phyloP scores from a whole-genome alignment of 2,888 invertebrate species.

The Tineola bisselliella region DNA sequence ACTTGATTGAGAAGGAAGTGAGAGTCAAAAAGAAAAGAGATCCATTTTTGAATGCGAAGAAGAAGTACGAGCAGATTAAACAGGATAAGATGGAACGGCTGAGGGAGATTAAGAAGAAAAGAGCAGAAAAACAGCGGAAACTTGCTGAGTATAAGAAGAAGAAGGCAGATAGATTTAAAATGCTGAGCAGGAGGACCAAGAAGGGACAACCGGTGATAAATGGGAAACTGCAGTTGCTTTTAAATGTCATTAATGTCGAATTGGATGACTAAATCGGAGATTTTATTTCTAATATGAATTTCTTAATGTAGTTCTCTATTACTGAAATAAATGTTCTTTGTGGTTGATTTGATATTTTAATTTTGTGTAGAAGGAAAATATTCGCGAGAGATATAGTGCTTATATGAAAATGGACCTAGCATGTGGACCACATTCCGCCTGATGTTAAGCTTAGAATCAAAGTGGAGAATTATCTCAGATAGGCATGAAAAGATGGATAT shows the following conservation, averaged over 20 bases:
- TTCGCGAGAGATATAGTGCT: too few relatives aligned
- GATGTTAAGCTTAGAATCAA: too few relatives aligned
- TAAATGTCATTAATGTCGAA: slow-evolving; percentile 84
- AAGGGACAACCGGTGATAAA: slow-evolving; percentile 90
- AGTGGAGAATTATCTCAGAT: too few relatives aligned
- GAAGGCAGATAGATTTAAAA: slow-evolving; percentile 75
- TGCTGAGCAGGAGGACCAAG: slow-evolving; percentile 78
- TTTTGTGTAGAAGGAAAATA: too few relatives aligned
- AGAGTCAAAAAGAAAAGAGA: slow-evolving; percentile 26
- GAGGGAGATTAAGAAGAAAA: slow-evolving; percentile 54
- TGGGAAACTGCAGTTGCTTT: slow-evolving; percentile 77
- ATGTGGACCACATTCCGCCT: too few relatives aligned
- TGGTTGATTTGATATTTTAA: too few relatives aligned
- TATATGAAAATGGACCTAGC: too few relatives aligned
- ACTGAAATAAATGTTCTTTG: too few relatives aligned
- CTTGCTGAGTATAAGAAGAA: slow-evolving; percentile 74
- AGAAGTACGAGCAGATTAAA: slow-evolving; percentile 62
- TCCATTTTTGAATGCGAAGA: slow-evolving; percentile 62
- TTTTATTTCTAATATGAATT: too few relatives aligned
- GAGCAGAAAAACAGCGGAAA: slow-evolving; percentile 70
- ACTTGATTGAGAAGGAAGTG: slow-evolving; percentile 35
- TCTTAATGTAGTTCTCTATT: too few relatives aligned
- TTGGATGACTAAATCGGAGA: too few relatives aligned
- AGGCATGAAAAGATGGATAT: too few relatives aligned
- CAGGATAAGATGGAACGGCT: slow-evolving; percentile 62